Conservation (phyloP, 2,113 vertebrate species). For the Ranitomeya variabilis region DNA sequence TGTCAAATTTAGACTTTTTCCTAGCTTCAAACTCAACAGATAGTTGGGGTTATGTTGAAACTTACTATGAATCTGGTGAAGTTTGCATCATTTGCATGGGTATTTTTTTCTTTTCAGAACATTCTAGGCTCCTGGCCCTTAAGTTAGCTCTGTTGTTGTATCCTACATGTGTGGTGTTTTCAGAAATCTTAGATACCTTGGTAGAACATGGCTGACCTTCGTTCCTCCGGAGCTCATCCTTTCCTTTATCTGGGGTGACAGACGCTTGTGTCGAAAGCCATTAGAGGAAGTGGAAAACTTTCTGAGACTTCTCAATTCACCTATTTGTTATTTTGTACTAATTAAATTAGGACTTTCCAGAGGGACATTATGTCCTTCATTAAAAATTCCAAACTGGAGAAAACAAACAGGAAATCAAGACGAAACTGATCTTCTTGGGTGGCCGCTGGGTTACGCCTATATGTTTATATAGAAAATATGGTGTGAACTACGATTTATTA, state of each 20-base stretch:
- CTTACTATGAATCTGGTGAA: no score
- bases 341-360: background rate
- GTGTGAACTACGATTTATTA: background rate
- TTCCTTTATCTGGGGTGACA: background rate
- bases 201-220: background rate
- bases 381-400: background rate
- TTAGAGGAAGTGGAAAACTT: background rate
- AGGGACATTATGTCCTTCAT: background rate
- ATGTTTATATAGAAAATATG: conserved; percentile 22
- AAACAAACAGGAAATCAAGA: background rate
- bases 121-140: no score
- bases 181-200: background rate
- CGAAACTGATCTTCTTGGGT: background rate
- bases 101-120: no score
- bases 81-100: no score
- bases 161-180: background rate
- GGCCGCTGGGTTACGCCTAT: background rate
- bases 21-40: no score
- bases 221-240: background rate
- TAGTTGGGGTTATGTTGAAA: no score
- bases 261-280: background rate
- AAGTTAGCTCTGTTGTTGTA: no score
- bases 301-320: background rate
- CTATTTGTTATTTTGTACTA: conserved; percentile 4
- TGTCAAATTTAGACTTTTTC: no score